These are phyloP conservation scores for Papilio glaucus DNA, from an alignment of 1,140 invertebrate species.

Conservation along the genomic window DNA sequence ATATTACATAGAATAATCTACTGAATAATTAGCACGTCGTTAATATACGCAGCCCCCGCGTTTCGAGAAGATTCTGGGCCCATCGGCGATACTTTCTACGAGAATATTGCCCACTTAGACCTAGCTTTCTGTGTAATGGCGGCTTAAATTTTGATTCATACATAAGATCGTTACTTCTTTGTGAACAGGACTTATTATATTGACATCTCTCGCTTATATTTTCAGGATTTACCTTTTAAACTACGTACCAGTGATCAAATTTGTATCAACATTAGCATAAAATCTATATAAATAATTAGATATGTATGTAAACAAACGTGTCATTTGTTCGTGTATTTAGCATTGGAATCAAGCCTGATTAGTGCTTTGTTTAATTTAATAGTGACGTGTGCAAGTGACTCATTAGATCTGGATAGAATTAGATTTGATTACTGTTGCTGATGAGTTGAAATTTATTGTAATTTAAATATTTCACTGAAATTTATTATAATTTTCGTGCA, in stretches of 20 bases:
- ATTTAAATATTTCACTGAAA: background rate
- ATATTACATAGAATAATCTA: too few species aligned
- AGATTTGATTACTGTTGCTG: background rate
- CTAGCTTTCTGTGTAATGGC: too few species aligned
- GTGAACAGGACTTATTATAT: too few species aligned
- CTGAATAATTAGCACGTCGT: too few species aligned
- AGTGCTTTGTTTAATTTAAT: conserved; percentile 20
- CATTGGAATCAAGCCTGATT: conserved; percentile 4
- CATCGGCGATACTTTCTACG: too few species aligned
- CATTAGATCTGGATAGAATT: conserved; percentile 15
- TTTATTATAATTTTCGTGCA: background rate
- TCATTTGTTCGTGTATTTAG: conserved; percentile 16
- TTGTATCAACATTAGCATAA: background rate
- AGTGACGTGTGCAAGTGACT: background rate
- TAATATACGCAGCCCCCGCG: too few species aligned
- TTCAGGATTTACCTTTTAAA: background rate
- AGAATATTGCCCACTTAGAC: too few species aligned
- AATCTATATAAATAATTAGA: conserved; percentile 6
- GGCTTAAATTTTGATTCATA: too few species aligned
- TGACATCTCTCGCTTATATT: too few species aligned
- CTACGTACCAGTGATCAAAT: background rate
- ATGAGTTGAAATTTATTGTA: too few species aligned
- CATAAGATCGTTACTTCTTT: too few species aligned
- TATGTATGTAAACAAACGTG: conserved; percentile 21
- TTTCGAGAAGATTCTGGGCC: too few species aligned